Evolutionary conservation across 2,888 invertebrate genomes (phyloP).

Genomic region (Nomada ferruginata): DNA sequence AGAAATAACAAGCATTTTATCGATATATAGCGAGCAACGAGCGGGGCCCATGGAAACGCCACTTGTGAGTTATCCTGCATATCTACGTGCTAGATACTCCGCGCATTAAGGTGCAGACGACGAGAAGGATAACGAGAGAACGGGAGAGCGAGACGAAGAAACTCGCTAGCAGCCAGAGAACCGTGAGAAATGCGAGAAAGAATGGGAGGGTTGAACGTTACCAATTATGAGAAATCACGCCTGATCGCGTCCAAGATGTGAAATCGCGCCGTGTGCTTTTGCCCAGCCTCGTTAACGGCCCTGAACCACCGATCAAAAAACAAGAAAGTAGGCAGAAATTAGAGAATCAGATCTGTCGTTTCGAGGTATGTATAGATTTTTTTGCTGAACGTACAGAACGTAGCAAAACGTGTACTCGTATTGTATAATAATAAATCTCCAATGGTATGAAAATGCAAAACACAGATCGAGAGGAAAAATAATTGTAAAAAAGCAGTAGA

Average conservation of each 20-base stretch:
- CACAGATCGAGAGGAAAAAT: too few relatives aligned
- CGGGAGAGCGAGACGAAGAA: conserved; percentile 40
- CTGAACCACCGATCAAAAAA: conserved; percentile 17
- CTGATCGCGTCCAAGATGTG: conserved; percentile 72
- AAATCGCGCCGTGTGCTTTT: conserved; percentile 65
- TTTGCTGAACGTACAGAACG: too few relatives aligned
- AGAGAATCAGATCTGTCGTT: conserved; percentile 19
- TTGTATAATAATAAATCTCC: too few relatives aligned
- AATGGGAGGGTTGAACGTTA: conserved; percentile 57
- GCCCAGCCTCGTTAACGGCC: conserved; percentile 52
- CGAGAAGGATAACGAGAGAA: neutral
- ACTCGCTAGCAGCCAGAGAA: conserved; percentile 32
- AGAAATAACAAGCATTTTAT: conserved; percentile 61
- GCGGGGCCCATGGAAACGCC: conserved; percentile 62
- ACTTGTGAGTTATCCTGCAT: conserved; percentile 27
- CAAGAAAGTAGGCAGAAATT: conserved; percentile 19
- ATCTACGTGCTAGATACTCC: conserved; percentile 26
- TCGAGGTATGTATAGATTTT: too few relatives aligned
- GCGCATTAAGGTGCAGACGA: conserved; percentile 37
- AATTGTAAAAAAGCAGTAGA: too few relatives aligned
- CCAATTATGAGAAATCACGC: conserved; percentile 77
- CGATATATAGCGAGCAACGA: conserved; percentile 28
- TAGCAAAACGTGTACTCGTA: too few relatives aligned
- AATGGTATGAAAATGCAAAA: too few relatives aligned
- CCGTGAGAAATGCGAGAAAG: conserved; percentile 34